phyloP scores from a whole-genome alignment of 92 coral and sea anemone genomes.

The Zoanthus gigantus region DNA sequence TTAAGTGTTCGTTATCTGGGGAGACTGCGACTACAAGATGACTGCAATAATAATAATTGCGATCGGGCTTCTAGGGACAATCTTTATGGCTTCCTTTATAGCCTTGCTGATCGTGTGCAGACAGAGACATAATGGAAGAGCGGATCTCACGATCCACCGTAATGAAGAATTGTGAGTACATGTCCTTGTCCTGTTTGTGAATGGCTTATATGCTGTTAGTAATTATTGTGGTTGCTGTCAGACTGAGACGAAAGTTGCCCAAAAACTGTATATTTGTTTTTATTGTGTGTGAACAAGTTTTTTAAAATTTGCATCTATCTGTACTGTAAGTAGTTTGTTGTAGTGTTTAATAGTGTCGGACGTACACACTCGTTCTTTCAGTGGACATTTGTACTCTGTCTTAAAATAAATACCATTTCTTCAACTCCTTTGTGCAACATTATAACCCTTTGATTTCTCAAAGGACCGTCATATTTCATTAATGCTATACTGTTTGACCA shows the following conservation, averaged over 20 bases:
- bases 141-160: slow-evolving; percentile 56
- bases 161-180: slow-evolving; percentile 40
- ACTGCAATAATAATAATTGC: slow-evolving; percentile 68
- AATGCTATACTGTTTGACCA: too few relatives aligned
- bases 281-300: too few relatives aligned
- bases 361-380: too few relatives aligned
- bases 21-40: background rate
- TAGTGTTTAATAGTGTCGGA: too few relatives aligned
- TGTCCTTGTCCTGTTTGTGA: slow-evolving; percentile 20
- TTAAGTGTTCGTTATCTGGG: background rate
- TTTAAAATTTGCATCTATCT: too few relatives aligned
- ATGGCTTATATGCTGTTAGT: background rate
- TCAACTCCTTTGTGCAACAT: too few relatives aligned
- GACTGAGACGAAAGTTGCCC: background rate
- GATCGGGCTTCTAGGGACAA: slow-evolving; percentile 73
- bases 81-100: slow-evolving; percentile 81
- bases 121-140: slow-evolving; percentile 75
- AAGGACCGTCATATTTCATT: too few relatives aligned
- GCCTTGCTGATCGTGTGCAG: slow-evolving; percentile 75
- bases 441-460: too few relatives aligned
- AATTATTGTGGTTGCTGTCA: background rate
- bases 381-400: too few relatives aligned
- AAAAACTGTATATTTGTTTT: slow-evolving; percentile 4
- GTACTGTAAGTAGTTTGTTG: too few relatives aligned
- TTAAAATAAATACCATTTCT: too few relatives aligned